Conservation (phyloP, 2,113 vertebrate species). For the Globicephala melas region DNA sequence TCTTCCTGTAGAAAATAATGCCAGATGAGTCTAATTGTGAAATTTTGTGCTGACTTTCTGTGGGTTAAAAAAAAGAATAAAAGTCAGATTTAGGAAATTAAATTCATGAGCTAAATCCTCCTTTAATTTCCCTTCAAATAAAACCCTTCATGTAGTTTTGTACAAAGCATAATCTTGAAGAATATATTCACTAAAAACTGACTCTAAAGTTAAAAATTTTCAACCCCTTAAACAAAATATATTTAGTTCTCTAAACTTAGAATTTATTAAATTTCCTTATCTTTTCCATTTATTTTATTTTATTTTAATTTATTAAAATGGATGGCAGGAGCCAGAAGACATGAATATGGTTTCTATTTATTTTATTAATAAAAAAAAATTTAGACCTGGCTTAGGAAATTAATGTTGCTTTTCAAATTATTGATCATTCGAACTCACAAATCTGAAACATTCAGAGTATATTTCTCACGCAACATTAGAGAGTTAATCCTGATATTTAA, state of each 20-base stretch:
- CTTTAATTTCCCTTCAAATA: constrained; percentile 57
- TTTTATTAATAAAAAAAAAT: constrained; percentile 5
- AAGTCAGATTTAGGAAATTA: constrained; percentile 61
- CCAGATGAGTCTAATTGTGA: constrained; percentile 41
- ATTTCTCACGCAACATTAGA: not conserved
- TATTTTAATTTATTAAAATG: not conserved
- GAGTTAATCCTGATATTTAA: not conserved
- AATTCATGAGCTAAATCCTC: constrained; percentile 51
- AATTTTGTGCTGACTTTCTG: constrained; percentile 3
- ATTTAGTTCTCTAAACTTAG: not conserved
- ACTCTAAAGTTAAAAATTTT: constrained; percentile 43
- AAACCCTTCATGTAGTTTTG: constrained; percentile 15
- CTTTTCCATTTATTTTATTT: not conserved
- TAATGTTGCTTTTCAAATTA: not conserved
- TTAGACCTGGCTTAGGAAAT: not conserved
- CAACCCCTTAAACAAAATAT: not conserved
- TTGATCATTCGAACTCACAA: not conserved
- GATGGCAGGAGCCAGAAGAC: not conserved
- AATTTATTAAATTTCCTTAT: not conserved
- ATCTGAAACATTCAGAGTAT: not conserved
- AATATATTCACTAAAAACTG: not conserved
- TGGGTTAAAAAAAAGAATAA: not conserved
- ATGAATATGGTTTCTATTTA: not conserved
- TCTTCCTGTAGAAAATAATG: constrained; percentile 34
- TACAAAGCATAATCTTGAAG: constrained; percentile 22